These are phyloP conservation scores for Caenorhabditis doughertyi DNA, from an alignment of 2,888 invertebrate genomes.

Conservation along the genomic window DNA sequence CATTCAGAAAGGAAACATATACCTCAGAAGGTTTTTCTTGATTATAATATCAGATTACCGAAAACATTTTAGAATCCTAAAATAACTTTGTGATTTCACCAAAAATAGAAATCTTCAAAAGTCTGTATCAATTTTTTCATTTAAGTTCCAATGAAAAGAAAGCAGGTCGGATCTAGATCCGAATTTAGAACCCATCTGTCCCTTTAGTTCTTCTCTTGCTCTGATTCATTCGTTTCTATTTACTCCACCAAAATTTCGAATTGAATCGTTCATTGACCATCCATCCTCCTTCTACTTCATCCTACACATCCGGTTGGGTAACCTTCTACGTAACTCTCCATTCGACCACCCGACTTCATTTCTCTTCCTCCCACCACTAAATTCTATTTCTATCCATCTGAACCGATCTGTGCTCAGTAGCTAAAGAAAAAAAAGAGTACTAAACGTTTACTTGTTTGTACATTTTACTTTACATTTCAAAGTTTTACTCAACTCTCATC, in stretches of 20 bases:
- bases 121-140: too few relatives aligned
- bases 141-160: too few relatives aligned
- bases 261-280: slow-evolving; percentile 37
- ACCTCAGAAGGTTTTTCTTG: too few relatives aligned
- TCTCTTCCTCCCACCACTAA: slow-evolving; percentile 15
- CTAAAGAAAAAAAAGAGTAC: slow-evolving; percentile 5
- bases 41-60: too few relatives aligned
- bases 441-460: slow-evolving; percentile 17
- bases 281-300: too few relatives aligned
- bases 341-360: slow-evolving; percentile 21
- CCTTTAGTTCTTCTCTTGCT: not conserved
- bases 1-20: too few relatives aligned
- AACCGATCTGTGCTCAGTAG: slow-evolving; percentile 45
- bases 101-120: too few relatives aligned
- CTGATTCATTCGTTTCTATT: not conserved
- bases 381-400: slow-evolving; percentile 41
- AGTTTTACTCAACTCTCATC: slow-evolving; percentile 42
- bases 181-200: not conserved
- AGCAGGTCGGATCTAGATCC: too few relatives aligned
- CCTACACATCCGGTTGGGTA: slow-evolving; percentile 39
- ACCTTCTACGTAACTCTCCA: slow-evolving; percentile 23
- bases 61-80: too few relatives aligned
- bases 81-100: too few relatives aligned
- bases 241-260: not conserved
- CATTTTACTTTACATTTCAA: slow-evolving; percentile 17